Evolutionary conservation across 1,140 invertebrate genomes (phyloP), one percentile per base, ranked within the genome.

Genomic region (Drosophila bocki): DNA sequence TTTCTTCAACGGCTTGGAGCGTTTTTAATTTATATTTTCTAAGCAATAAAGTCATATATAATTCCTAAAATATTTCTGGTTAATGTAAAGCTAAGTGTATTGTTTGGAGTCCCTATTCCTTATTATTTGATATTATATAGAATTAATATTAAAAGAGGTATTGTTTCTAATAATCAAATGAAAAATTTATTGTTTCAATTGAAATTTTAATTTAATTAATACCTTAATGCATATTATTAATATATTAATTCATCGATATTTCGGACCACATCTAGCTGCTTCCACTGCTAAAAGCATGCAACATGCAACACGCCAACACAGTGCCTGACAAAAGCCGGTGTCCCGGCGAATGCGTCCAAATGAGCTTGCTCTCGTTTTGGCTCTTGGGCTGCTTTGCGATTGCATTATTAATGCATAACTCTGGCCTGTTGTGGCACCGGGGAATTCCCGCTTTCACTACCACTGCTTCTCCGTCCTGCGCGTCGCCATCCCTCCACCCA

Each of bases 331-430:
- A 69, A 65, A 68, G 69, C 58, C 41, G 47, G 45, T 61, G 44
- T 50, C 50, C 29, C 17, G 56, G 62, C 35, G 41, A 67, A 57
- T 62, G 60, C 60, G 41, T 37, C 68, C 68, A 85, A 56, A 86
- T 75, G 68, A 81, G 82, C 79, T 63, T 75, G 69, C 71, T 78
- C 60, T 60, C 62, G 65, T 44, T 67, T 60, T 77, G 77, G 60
- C 35, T 80, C 45, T 53, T 61, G 74, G 51, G 76, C 59, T 53
- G 62, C 69, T 56, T 42, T 48, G 44, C 78, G 71, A 72, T 60
- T 65, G 75, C 80, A 76, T 87, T 88, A 87, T 88, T 87, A 87
- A 87, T 87, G 84, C 84, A 87, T 83, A 78, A 75, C 86, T 88
- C 76, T 64, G 56, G 76, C 42, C 68, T 67, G 53, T 26, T 48